Evolutionary conservation across 1,140 invertebrate species (phyloP), one percentile per base, ranked within the genome.

Genomic region (Uloborus diversus): DNA sequence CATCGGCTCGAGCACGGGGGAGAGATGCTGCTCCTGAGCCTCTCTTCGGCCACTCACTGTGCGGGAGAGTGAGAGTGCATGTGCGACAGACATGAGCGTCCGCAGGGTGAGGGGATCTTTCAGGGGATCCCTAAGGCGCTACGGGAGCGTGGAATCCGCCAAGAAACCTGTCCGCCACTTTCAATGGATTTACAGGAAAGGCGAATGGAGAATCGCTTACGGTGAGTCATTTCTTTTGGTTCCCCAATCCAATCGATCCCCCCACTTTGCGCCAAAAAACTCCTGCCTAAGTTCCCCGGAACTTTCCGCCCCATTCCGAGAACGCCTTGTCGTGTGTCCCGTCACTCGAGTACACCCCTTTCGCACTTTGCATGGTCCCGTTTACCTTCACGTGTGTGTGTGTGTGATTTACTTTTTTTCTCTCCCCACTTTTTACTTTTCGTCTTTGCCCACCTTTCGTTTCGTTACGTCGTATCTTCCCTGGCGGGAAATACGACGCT

Each of bases 121-220:
- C 69, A 59, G 82, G 49, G 82, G 81, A 61, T 83, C 83, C 37
- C 78, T 84, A 9, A 81, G 82, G 28, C 80, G 82, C 20, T 84
- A 84, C 79, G 82, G 82, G 59, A 82, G 81, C 64, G 82, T 82
- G 25, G 83, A 84, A 76, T 81, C 82, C 66, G 81, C 80, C 59
- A 79, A 82, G 61, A 81, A 79, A 79, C 81, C 81, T 33, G 73
- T 80, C 20, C 66, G 82, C 25, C 84, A 84, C 73, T 84, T 83
- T 59, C 83, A 81, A 51, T 84, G 83, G 83, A 80, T 83, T 57
- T 84, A 82, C 73, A 78, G 79, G 35, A 82, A 84, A 47, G 82
- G 82, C 49, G 82, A 84, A 66, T 84, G 84, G 83, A 71, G 83
- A 62, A 84, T 84, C 62, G 84, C 82, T 53, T 84, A 84, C 71